Evolutionary conservation across 2,113 vertebrate genomes (phyloP), one percentile per base, ranked within the genome.

Genomic region (Rhipidura dahli): DNA sequence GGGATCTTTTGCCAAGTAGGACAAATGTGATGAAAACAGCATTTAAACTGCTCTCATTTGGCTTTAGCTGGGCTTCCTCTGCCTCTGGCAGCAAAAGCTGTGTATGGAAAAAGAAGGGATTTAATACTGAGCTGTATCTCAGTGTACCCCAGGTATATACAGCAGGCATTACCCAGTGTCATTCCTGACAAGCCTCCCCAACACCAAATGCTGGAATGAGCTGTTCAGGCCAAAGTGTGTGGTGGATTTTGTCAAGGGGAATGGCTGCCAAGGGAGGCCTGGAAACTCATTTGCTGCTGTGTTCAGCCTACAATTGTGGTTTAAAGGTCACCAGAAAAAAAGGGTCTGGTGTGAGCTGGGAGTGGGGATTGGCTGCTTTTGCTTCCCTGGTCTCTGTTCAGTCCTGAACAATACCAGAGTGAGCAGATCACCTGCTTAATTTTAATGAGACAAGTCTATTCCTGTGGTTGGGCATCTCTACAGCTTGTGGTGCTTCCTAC

Each of bases 171-270:
- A 21, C 15, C 71, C 2, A 1, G 40, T 44, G 49, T 31, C n/a
- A 6, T 30, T 75, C 69, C 86, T 57, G n/a, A 93, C 33, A 83
- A 66, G 47, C 47, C 60, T 78, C 49, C 88, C 88, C 76, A 61
- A 59, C 94, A 89, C 28, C 61, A 39, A 22, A 6, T 2, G 7
- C 72, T 71, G 85, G 51, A 66, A 21, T 8, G 45, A 30, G 60
- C 64, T 91, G 44, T 30, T 44, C n/a, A 7, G 70, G 85, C 88
- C 83, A 92, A 86, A 94, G 85, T 17, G 69, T 49, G 10, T 81
- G 83, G 90, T 89, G 56, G 60, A 91, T 96, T 96, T 78, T 78
- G 82, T 93, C 53, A 16, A 37, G 69, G 75, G 81, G 86, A 86
- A 81, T 9, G 49, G 28, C 68, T 92, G 92, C 91, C 85, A 90